Percentiles rank a stretch among this genome's conserved stretches.
These are phyloP conservation scores for Ceratotherium simum DNA, from an alignment of 2,113 vertebrate species.

Conservation along the genomic window DNA sequence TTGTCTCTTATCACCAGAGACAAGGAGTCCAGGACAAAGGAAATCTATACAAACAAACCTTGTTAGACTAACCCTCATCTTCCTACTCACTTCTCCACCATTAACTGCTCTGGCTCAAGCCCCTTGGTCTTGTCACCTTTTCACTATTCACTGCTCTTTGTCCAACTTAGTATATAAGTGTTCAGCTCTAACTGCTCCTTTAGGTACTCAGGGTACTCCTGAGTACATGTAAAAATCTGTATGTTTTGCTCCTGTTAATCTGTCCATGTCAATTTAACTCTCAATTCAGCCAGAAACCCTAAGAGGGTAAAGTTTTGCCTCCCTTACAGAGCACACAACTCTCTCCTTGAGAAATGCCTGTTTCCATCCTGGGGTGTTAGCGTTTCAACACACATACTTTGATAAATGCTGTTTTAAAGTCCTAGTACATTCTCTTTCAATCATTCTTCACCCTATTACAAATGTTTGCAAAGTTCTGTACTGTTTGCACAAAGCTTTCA, in stretches of 20 bases:
- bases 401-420: constrained; percentile 12
- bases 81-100: background rate
- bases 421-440: background rate
- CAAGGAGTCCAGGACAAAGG: background rate
- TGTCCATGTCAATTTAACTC: background rate
- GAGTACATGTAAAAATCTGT: background rate
- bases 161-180: background rate
- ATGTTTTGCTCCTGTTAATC: background rate
- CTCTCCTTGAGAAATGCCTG: background rate
- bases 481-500: constrained; percentile 52
- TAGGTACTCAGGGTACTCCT: background rate
- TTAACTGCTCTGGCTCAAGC: background rate
- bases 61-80: background rate
- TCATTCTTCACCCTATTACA: background rate
- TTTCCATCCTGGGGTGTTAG: background rate
- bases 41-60: background rate
- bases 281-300: background rate
- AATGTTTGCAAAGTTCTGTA: constrained; percentile 55
- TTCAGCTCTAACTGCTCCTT: background rate
- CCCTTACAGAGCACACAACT: background rate
- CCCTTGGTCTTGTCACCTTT: background rate
- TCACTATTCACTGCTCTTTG: background rate
- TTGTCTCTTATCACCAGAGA: background rate
- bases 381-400: background rate
- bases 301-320: background rate